Percentiles rank a stretch among this genome's conserved stretches.
Evolutionary conservation across 2,113 vertebrate genomes (phyloP).

Genomic region (Hippocampus mohnikei): DNA sequence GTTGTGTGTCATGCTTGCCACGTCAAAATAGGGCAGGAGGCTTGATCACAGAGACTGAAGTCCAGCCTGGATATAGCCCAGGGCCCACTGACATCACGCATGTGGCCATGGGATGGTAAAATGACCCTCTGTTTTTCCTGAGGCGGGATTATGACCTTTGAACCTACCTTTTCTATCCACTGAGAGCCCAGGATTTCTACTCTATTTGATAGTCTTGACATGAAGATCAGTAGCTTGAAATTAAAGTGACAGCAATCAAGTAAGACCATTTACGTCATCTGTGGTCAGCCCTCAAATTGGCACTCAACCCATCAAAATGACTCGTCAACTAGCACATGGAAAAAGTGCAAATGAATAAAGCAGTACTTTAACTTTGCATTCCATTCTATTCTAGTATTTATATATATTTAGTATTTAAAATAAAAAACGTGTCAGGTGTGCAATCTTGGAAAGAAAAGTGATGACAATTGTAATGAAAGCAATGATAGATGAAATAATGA

Average conservation of each 20-base stretch:
- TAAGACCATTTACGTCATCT: neutral
- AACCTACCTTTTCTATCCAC: conserved; percentile 23
- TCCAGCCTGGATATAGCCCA: conserved; percentile 42
- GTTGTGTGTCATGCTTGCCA: conserved; percentile 51
- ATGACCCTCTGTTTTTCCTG: conserved; percentile 36
- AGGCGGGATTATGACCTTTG: conserved; percentile 35
- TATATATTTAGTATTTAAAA: neutral
- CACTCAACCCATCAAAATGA: neutral
- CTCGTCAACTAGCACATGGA: neutral
- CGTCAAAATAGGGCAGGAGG: conserved; percentile 44
- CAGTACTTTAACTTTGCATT: neutral
- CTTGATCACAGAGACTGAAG: conserved; percentile 37
- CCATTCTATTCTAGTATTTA: neutral
- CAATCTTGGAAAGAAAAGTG: neutral
- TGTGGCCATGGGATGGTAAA: conserved; percentile 51
- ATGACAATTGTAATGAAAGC: neutral
- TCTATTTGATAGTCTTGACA: conserved; percentile 8
- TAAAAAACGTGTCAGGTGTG: neutral
- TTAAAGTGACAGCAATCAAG: conserved; percentile 3
- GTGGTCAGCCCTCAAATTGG: neutral
- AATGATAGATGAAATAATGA: no score
- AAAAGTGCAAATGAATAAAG: neutral
- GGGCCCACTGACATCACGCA: conserved; percentile 42
- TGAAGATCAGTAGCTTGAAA: conserved; percentile 9
- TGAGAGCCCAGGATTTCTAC: conserved; percentile 24